A percentile compares a stretch with the other conserved stretches of the same genome.
Conservation (phyloP, 2,888 invertebrate species). For the Onthophagus sagittarius region DNA sequence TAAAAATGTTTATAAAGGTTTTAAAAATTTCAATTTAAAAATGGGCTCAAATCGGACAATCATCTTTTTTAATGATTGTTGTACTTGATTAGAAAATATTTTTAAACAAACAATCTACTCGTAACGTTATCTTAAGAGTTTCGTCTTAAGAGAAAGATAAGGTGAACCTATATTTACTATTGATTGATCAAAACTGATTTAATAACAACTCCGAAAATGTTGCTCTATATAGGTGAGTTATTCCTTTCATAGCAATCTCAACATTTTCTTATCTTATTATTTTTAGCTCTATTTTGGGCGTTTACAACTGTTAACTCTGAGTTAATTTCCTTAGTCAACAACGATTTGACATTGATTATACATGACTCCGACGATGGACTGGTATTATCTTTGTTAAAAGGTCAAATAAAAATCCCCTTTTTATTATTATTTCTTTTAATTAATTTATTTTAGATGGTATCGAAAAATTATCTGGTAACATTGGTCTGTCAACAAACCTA, state of each 20-base stretch:
- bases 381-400: neutral
- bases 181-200: neutral
- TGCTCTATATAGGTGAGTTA: neutral
- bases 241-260: neutral
- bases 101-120: neutral
- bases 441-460: constrained; percentile 14
- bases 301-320: neutral
- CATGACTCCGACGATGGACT: neutral
- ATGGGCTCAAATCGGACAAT: too few relatives aligned
- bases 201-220: neutral
- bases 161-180: neutral
- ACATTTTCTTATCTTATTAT: neutral
- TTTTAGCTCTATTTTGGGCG: neutral
- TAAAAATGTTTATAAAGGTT: too few relatives aligned
- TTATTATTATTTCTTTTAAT: neutral
- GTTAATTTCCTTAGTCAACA: constrained; percentile 12
- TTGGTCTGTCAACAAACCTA: constrained; percentile 8
- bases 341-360: constrained; percentile 11
- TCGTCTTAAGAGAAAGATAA: neutral
- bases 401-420: neutral
- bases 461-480: constrained; percentile 13
- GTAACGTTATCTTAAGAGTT: neutral
- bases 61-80: neutral
- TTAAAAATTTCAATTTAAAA: too few relatives aligned
- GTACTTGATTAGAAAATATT: neutral